Evolutionary conservation across 2,888 invertebrate species (phyloP), one percentile per base, ranked within the genome.

Genomic region (Athalia circularis): DNA sequence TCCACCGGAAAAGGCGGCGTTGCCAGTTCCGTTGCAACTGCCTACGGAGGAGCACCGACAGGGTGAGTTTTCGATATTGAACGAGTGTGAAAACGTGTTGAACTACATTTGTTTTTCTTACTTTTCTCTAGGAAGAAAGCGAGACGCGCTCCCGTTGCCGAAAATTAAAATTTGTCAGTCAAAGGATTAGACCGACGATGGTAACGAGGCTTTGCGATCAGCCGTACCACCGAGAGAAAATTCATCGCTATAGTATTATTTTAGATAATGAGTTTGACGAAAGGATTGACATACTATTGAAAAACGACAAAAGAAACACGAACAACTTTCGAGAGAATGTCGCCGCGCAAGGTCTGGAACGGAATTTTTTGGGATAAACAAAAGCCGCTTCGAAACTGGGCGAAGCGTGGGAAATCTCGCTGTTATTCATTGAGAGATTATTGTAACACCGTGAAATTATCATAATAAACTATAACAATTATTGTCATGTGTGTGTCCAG

Each of bases 11-110:
- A 93, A 81, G 94, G 95, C 3, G 95, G 95, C 1, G 93, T 95
- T 3, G 95, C 95, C 9, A 94, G 93, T 79, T 95, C 95, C 82
- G 94, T 95, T 82, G 95, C 95, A 0, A 94, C 94, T 0, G 94
- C 95, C 0, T 95, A 94, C 85, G 95, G 94, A 4, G 92, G 92
- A 67, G 92, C 94, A 0, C 90, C 93, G 86, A 89, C 91, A 80
- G 90, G 87, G 90, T 85, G 81, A 90, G 83, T 43, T 50, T 50
- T 65, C 52, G 4, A 81, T 87, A 83, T 89, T 86, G 82, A 86
- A 86, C n/a, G 15, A 62, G 15, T 62, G 4, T 13, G 15, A 15
- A 13, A 62, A 48, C n/a, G 5, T 8, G 47, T 48, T 65, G 11
- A 54, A 9, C 68, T 54, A 64, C 9, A 47, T 62, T 6, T 6